These are phyloP conservation scores for Drosophila leontia DNA, from an alignment of 1,140 invertebrate genomes.

Conservation along the genomic window DNA sequence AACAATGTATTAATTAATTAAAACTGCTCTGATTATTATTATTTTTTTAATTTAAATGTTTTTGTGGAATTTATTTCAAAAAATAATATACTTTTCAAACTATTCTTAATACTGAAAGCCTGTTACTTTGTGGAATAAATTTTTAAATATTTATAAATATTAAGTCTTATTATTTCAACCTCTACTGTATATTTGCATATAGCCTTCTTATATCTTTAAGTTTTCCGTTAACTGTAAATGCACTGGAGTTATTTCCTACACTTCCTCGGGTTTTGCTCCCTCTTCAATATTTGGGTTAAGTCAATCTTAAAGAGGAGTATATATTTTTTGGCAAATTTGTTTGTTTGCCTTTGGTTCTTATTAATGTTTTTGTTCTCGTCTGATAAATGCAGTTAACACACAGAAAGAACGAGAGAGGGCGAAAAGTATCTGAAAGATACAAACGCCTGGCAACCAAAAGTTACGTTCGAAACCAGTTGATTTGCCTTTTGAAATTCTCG, in stretches of 20 bases:
- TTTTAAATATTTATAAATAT: background rate
- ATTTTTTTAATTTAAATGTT: background rate
- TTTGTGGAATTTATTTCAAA: background rate
- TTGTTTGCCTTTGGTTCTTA: constrained; percentile 45
- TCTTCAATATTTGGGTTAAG: constrained; percentile 44
- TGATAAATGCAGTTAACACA: constrained; percentile 57
- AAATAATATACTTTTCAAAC: background rate
- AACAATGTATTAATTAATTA: no score
- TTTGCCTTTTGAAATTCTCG: constrained; percentile 70
- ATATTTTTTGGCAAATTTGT: constrained; percentile 46
- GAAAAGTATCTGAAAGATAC: constrained; percentile 50
- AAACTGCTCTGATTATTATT: background rate
- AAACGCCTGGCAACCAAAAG: constrained; percentile 44
- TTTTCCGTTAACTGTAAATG: constrained; percentile 37
- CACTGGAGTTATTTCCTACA: constrained; percentile 21
- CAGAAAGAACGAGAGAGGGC: background rate
- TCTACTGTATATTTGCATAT: constrained; percentile 61
- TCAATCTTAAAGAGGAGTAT: constrained; percentile 40
- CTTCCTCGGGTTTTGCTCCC: background rate
- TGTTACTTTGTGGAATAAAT: background rate
- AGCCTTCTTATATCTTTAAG: constrained; percentile 67
- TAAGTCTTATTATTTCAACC: background rate
- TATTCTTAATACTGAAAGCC: no score
- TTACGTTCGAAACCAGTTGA: constrained; percentile 39
- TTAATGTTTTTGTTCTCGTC: constrained; percentile 47